phyloP scores from a whole-genome alignment of 1,140 invertebrate species.

The Drosophila santomea region DNA sequence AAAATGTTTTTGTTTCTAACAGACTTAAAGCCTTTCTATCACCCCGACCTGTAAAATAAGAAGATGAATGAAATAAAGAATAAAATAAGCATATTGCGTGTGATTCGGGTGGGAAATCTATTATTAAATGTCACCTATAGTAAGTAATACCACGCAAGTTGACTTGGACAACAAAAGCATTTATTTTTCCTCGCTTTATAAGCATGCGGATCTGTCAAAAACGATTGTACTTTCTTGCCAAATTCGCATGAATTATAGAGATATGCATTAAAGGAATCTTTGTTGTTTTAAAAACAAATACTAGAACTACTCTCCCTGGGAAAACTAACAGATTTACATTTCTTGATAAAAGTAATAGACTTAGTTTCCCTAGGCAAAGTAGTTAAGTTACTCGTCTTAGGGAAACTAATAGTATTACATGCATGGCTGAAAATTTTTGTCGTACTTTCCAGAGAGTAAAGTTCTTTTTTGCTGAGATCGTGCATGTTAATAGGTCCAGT shows the following conservation, averaged over 20 bases:
- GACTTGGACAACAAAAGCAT: not conserved
- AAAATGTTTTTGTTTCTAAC: constrained; percentile 30
- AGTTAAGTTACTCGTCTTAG: not conserved
- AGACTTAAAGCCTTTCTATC: constrained; percentile 24
- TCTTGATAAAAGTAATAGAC: not conserved
- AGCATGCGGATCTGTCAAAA: not conserved
- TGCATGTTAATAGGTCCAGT: too few species aligned
- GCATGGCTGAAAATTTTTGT: not conserved
- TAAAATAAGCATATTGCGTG: not conserved
- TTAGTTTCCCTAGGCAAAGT: constrained; percentile 5
- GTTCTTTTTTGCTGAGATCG: constrained; percentile 1
- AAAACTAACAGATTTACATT: not conserved
- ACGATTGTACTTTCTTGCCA: not conserved
- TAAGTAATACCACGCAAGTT: not conserved
- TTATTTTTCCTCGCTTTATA: not conserved
- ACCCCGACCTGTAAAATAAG: constrained; percentile 10
- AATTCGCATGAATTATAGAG: not conserved
- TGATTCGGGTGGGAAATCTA: not conserved
- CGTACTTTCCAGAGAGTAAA: constrained; percentile 9
- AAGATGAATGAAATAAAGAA: constrained; percentile 24
- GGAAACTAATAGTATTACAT: not conserved
- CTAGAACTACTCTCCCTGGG: not conserved
- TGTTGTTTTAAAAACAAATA: not conserved
- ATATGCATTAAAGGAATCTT: not conserved
- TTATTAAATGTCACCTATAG: not conserved